Percentiles rank a stretch among this genome's conserved stretches.
These are phyloP conservation scores for Poeciliopsis prolifica DNA, from an alignment of 2,113 vertebrate genomes.

Conservation along the genomic window DNA sequence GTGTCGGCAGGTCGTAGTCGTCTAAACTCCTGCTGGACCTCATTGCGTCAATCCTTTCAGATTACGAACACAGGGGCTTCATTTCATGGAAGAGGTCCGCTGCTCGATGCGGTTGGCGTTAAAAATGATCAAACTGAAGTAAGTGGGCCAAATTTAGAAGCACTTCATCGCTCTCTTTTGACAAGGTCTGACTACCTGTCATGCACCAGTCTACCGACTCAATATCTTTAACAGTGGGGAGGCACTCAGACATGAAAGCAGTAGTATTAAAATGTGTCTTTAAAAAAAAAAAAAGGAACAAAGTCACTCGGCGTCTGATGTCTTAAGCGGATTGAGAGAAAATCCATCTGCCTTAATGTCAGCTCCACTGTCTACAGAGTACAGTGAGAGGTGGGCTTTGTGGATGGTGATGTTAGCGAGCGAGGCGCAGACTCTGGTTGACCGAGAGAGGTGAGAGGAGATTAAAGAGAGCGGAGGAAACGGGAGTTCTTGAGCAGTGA, in stretches of 20 bases:
- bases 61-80: neutral
- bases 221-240: constrained; percentile 71
- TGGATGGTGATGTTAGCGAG: constrained; percentile 55
- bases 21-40: constrained; percentile 2
- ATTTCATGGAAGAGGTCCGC: constrained; percentile 3
- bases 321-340: constrained; percentile 82
- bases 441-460: constrained; percentile 47
- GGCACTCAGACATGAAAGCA: constrained; percentile 78
- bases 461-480: constrained; percentile 4
- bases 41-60: neutral
- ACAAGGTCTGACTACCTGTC: constrained; percentile 53
- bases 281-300: constrained; percentile 75
- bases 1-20: neutral
- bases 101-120: constrained; percentile 15
- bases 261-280: constrained; percentile 77
- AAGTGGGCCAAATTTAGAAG: constrained; percentile 30
- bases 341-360: constrained; percentile 80
- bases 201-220: constrained; percentile 56
- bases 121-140: constrained; percentile 16
- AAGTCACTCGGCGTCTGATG: constrained; percentile 75
- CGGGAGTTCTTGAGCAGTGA: constrained; percentile 25
- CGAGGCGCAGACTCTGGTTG: constrained; percentile 63
- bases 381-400: constrained; percentile 51
- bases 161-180: constrained; percentile 48
- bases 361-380: constrained; percentile 65